Evolutionary conservation across 2,113 vertebrate genomes (phyloP).

Genomic region (Prionailurus bengalensis): DNA sequence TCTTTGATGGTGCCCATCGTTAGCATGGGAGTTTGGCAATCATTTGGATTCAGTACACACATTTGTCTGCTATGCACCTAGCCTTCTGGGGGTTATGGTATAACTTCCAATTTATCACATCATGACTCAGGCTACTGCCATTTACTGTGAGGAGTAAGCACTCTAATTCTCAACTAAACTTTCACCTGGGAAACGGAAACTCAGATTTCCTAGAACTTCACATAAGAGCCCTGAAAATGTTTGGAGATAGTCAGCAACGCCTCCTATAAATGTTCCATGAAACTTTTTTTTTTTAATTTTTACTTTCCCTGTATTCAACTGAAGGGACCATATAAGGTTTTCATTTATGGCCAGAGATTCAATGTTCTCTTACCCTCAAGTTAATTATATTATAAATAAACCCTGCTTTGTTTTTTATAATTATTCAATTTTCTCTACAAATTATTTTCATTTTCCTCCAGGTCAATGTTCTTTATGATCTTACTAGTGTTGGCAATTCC

Average conservation of each 20-base stretch:
- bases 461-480: background rate
- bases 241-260: background rate
- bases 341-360: background rate
- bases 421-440: background rate
- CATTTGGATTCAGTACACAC: background rate
- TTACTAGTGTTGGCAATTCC: background rate
- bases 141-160: background rate
- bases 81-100: background rate
- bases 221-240: background rate
- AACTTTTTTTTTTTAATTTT: background rate
- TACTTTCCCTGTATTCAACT: background rate
- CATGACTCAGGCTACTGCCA: background rate
- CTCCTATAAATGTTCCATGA: background rate
- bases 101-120: background rate
- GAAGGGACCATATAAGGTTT: rapidly evolving
- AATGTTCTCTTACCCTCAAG: background rate
- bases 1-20: too few species aligned
- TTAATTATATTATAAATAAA: background rate
- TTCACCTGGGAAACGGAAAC: background rate
- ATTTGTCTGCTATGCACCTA: background rate
- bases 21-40: background rate
- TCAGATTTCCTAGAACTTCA: background rate
- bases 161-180: background rate
- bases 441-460: background rate
- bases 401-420: background rate